Percentiles rank a stretch among this genome's conserved stretches.
Conservation (phyloP, 2,888 invertebrate genomes). For the Epistrophella euchroma region DNA sequence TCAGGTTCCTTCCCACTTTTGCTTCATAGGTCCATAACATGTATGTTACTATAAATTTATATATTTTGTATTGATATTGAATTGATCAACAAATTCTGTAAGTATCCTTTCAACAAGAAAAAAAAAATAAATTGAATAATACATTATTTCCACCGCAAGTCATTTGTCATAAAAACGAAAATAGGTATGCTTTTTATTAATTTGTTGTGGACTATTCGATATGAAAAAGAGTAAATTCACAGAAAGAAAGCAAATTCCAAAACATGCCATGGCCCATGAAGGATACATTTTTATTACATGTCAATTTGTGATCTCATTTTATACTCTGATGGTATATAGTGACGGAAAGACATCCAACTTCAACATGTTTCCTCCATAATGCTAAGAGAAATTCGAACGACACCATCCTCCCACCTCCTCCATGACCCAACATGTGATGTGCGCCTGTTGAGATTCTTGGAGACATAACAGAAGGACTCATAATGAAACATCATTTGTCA, state of each 20-base stretch:
- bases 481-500: conserved; percentile 76
- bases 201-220: conserved; percentile 34
- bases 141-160: conserved; percentile 50
- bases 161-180: conserved; percentile 50
- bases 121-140: conserved; percentile 42
- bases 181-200: conserved; percentile 55
- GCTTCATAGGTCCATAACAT: too few relatives aligned
- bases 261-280: conserved; percentile 58
- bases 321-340: conserved; percentile 1
- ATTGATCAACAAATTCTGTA: conserved; percentile 1
- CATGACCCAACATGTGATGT: background rate
- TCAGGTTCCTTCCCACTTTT: background rate
- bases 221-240: conserved; percentile 13
- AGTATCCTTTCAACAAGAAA: background rate
- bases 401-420: background rate
- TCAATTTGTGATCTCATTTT: conserved; percentile 72
- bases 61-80: background rate
- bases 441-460: conserved; percentile 21
- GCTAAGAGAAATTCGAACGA: background rate
- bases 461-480: conserved; percentile 64
- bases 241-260: conserved; percentile 47
- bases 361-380: conserved; percentile 13
- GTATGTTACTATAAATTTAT: background rate
- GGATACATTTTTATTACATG: conserved; percentile 68
- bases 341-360: conserved; percentile 36